These are phyloP conservation scores for Caerostris darwini DNA, from an alignment of 1,140 invertebrate species.

Conservation along the genomic window DNA sequence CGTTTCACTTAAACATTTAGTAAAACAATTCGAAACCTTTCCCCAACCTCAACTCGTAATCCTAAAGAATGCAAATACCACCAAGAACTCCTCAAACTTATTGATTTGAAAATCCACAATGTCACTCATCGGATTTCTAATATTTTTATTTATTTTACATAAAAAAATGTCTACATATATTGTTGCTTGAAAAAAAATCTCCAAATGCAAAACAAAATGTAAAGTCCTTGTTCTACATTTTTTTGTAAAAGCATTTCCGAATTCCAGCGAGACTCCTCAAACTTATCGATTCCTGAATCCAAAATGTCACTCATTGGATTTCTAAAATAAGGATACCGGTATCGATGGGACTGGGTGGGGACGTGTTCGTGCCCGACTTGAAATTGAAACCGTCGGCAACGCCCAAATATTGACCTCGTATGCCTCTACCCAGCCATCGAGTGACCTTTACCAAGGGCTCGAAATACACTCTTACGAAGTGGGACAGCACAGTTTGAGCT, in stretches of 20 bases:
- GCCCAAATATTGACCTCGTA: slow-evolving; percentile 71
- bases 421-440: background rate
- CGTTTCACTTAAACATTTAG: no score
- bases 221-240: background rate
- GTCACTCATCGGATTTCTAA: no score
- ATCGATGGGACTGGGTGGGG: slow-evolving; percentile 48
- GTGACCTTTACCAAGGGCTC: background rate
- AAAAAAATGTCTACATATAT: no score
- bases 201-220: no score
- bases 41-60: no score
- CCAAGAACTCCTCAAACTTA: no score
- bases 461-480: background rate
- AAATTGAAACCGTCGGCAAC: slow-evolving; percentile 67
- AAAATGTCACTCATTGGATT: slow-evolving; percentile 50
- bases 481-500: background rate
- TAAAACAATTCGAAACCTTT: no score
- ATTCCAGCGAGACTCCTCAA: background rate
- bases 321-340: slow-evolving; percentile 65
- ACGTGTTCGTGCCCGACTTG: slow-evolving; percentile 9
- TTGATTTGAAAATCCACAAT: no score
- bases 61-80: no score
- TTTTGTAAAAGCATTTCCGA: background rate
- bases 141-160: no score
- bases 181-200: no score
- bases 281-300: slow-evolving; percentile 37